Evolutionary conservation across 2,888 invertebrate species (phyloP).

Genomic region (Carabus problematicus): DNA sequence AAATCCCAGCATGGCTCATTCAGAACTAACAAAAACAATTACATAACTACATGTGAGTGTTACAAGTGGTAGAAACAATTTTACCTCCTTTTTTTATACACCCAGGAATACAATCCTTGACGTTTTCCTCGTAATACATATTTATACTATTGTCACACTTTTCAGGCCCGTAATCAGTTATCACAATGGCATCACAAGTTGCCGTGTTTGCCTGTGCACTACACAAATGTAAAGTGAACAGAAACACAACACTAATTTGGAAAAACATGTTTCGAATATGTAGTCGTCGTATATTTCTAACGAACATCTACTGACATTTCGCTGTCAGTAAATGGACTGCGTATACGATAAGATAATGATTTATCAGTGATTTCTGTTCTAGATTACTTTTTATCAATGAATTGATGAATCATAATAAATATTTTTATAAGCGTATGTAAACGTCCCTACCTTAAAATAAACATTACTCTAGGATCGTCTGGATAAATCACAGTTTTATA

Average conservation of each 20-base stretch:
- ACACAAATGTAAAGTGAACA: background rate
- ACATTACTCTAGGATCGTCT: too few relatives aligned
- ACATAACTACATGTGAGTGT: background rate
- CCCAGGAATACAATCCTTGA: conserved; percentile 24
- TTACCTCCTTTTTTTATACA: conserved; percentile 14
- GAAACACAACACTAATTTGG: background rate
- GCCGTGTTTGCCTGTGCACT: background rate
- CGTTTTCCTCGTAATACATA: conserved; percentile 4
- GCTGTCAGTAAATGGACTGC: background rate
- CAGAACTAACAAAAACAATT: conserved; percentile 1
- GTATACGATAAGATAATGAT: background rate
- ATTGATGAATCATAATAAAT: background rate
- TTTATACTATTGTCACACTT: conserved; percentile 21
- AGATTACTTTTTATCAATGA: background rate
- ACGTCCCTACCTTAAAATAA: too few relatives aligned
- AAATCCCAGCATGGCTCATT: background rate
- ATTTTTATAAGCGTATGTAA: background rate
- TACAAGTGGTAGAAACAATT: background rate
- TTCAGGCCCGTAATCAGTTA: conserved; percentile 25
- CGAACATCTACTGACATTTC: background rate
- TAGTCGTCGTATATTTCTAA: background rate
- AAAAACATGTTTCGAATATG: conserved; percentile 10
- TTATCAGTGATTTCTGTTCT: conserved; percentile 4
- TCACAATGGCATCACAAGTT: conserved; percentile 12
- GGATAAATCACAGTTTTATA: too few relatives aligned